Evolutionary conservation across 2,113 vertebrate genomes (phyloP).

Genomic region (Malurus melanocephalus): DNA sequence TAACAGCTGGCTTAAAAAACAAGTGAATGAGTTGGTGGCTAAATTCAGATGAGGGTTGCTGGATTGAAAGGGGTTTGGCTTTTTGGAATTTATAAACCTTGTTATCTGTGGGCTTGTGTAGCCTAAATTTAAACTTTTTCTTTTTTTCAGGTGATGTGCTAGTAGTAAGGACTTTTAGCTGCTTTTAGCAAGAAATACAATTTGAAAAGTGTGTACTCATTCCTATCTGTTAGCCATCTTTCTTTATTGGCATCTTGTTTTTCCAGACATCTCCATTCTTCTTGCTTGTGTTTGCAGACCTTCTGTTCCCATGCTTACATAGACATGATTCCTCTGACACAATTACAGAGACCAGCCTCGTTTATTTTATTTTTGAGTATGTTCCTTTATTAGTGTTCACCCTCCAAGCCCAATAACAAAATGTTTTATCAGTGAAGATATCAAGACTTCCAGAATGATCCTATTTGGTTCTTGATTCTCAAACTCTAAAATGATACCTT

Average conservation of each 20-base stretch:
- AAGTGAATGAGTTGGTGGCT: background rate
- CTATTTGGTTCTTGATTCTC: background rate
- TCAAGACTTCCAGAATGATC: background rate
- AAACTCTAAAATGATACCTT: background rate
- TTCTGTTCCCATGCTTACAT: background rate
- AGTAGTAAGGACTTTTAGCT: background rate
- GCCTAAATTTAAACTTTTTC: background rate
- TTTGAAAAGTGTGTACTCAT: background rate
- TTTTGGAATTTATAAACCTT: background rate
- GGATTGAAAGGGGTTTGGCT: background rate
- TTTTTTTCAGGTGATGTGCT: background rate
- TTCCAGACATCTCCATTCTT: background rate
- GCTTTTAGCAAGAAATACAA: background rate
- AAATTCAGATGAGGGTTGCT: background rate
- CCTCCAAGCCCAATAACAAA: background rate
- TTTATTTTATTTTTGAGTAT: background rate
- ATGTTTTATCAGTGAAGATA: background rate
- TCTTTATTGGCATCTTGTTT: background rate
- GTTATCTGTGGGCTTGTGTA: background rate
- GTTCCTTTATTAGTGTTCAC: background rate
- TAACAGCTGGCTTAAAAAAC: background rate
- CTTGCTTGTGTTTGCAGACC: background rate
- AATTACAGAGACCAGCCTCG: background rate
- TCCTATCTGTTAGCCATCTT: background rate
- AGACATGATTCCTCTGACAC: background rate